phyloP scores from a whole-genome alignment of 1,140 invertebrate species.

The Hylaeus volcanicus region DNA sequence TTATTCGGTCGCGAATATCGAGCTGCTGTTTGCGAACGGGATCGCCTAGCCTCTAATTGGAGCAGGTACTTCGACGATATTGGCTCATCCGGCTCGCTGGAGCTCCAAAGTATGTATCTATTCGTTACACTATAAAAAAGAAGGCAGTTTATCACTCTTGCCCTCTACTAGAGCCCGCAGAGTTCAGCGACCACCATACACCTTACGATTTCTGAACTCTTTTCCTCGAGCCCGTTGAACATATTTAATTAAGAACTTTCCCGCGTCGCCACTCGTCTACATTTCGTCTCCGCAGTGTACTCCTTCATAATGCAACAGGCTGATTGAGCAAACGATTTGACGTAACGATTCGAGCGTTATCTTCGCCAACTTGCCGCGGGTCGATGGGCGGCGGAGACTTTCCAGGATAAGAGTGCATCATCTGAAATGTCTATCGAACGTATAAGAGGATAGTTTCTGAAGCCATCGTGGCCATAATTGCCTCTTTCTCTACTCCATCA shows the following conservation, averaged over 20 bases:
- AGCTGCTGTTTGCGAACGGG: background rate
- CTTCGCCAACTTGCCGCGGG: background rate
- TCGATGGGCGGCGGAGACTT: background rate
- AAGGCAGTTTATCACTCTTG: background rate
- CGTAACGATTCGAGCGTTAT: conserved; percentile 4
- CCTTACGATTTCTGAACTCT: background rate
- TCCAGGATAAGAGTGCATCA: background rate
- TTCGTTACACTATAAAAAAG: no score
- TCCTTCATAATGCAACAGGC: conserved; percentile 1
- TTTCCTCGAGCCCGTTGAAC: background rate
- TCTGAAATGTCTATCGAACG: conserved; percentile 15
- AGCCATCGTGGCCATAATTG: conserved; percentile 28
- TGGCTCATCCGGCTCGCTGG: no score
- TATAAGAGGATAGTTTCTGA: conserved; percentile 20
- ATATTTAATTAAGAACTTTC: no score
- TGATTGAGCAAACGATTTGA: background rate
- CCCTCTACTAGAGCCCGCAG: background rate
- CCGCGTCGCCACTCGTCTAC: no score
- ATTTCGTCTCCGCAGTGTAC: background rate
- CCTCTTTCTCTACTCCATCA: conserved; percentile 36
- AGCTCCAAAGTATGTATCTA: no score
- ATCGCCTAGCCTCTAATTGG: conserved; percentile 8
- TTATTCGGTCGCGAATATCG: background rate
- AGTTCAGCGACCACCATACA: background rate
- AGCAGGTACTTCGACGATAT: background rate